A percentile compares a stretch with the other conserved stretches of the same genome.
Conservation (phyloP, 2,113 vertebrate species). For the Gymnarchus niloticus region DNA sequence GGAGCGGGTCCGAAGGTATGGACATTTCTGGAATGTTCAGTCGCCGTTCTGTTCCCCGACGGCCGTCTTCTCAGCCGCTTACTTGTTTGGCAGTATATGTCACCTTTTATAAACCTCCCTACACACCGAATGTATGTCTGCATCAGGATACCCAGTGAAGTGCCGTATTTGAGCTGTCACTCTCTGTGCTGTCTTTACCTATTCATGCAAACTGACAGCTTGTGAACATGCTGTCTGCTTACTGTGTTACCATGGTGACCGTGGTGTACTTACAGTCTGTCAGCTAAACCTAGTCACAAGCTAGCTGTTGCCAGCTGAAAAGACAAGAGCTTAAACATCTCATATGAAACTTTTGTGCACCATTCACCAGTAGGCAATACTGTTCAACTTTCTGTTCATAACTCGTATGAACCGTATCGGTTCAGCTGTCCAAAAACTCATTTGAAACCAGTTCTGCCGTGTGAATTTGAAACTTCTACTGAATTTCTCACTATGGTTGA, state of each 20-base stretch:
- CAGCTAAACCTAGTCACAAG: background rate
- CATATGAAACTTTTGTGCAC: background rate
- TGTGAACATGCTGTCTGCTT: too few relatives aligned
- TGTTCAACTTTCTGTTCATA: background rate
- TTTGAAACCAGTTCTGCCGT: background rate
- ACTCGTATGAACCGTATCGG: background rate
- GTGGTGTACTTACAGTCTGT: background rate
- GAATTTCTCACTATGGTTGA: background rate
- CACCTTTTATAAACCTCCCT: background rate
- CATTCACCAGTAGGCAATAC: background rate
- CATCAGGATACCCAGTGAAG: background rate
- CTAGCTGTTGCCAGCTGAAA: background rate
- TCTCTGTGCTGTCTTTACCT: too few relatives aligned
- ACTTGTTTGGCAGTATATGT: background rate
- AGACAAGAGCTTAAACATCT: background rate
- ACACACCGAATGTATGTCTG: background rate
- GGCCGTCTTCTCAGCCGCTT: background rate
- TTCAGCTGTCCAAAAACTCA: background rate
- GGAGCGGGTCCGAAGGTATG: constrained; percentile 73
- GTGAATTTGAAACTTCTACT: background rate
- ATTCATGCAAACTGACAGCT: too few relatives aligned
- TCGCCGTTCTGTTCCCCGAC: too few relatives aligned
- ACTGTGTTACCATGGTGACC: background rate
- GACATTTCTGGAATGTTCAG: background rate
- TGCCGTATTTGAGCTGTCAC: too few relatives aligned